Percentiles rank a stretch among this genome's conserved stretches.
Evolutionary conservation across 2,113 vertebrate genomes (phyloP).

Genomic region (Nothocercus julius): DNA sequence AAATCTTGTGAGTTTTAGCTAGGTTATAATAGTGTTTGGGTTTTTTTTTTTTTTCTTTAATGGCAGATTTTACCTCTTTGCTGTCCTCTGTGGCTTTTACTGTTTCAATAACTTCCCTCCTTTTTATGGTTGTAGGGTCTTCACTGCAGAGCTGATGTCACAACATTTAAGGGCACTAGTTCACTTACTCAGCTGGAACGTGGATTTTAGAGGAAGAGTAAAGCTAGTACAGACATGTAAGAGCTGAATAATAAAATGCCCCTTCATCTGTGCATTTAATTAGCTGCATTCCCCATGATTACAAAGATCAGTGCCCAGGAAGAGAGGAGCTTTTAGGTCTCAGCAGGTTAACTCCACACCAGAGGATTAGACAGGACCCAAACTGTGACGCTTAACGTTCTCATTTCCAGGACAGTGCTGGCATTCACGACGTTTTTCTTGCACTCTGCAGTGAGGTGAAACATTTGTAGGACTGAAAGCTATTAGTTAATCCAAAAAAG

Average conservation of each 20-base stretch:
- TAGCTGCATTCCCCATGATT: conserved; percentile 34
- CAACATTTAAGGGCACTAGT: conserved; percentile 19
- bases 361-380: conserved; percentile 38
- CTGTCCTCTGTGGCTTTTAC: not conserved
- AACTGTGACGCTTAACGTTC: conserved; percentile 35
- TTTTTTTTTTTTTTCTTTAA: not conserved
- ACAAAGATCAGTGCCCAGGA: conserved; percentile 45
- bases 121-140: not conserved
- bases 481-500: not conserved
- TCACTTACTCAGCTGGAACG: conserved; percentile 23
- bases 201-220: conserved; percentile 24
- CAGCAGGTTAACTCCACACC: conserved; percentile 48
- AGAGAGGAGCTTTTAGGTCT: conserved; percentile 60
- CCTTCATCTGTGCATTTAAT: conserved; percentile 42
- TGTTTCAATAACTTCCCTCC: not conserved
- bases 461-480: not conserved
- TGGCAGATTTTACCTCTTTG: not conserved
- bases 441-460: not conserved
- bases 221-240: not conserved
- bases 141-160: not conserved
- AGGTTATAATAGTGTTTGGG: not conserved
- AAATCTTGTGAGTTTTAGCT: not conserved
- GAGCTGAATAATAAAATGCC: conserved; percentile 17
- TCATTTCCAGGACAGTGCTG: conserved; percentile 15
- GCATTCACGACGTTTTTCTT: not conserved